phyloP scores from a whole-genome alignment of 2,113 vertebrate species.

The Phoxinus phoxinus region DNA sequence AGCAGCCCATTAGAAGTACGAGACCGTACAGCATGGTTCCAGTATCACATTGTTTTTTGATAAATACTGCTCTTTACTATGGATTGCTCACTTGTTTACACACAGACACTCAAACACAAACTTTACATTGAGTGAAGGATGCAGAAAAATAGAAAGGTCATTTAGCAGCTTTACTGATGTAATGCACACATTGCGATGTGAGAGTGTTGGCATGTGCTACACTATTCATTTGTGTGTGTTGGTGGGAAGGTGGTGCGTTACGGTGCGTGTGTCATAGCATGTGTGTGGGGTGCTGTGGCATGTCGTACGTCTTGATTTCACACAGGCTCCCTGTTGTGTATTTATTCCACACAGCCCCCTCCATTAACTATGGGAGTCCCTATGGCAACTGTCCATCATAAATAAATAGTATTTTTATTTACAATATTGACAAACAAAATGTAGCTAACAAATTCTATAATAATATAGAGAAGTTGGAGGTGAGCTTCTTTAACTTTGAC shows the following conservation, averaged over 20 bases:
- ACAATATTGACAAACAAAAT: not conserved
- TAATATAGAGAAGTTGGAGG: too few species aligned
- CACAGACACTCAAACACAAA: constrained; percentile 28
- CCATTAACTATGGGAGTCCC: constrained; percentile 23
- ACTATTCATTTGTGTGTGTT: constrained; percentile 30
- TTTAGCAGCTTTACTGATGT: constrained; percentile 60
- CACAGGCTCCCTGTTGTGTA: constrained; percentile 44
- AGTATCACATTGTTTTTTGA: constrained; percentile 2
- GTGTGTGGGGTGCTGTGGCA: constrained; percentile 65
- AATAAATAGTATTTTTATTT: not conserved
- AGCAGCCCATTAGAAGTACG: not conserved
- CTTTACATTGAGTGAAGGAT: constrained; percentile 16
- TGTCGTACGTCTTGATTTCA: constrained; percentile 47
- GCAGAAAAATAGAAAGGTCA: constrained; percentile 57
- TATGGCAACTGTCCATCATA: not conserved
- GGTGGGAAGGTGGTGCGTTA: not conserved
- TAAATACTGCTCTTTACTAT: constrained; percentile 1
- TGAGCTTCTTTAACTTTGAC: too few species aligned
- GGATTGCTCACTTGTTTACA: not conserved
- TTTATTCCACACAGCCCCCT: constrained; percentile 38
- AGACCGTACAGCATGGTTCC: constrained; percentile 3
- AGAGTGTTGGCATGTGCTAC: constrained; percentile 57
- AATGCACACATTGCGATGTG: constrained; percentile 53
- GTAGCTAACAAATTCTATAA: not conserved
- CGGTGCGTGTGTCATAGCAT: constrained; percentile 47